phyloP scores from a whole-genome alignment of 2,888 invertebrate genomes.

The Cryptus viduatorius region DNA sequence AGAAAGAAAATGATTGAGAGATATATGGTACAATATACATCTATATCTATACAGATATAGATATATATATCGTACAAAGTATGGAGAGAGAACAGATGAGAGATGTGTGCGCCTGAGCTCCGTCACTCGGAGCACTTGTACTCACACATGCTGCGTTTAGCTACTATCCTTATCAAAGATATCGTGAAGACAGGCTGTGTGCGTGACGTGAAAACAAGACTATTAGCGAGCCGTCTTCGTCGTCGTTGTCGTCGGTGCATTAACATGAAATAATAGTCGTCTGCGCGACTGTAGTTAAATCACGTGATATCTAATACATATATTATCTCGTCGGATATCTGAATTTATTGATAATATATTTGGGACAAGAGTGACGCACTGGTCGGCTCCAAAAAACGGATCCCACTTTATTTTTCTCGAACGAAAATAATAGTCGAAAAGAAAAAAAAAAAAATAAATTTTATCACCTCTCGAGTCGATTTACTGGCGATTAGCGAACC shows the following conservation, averaged over 20 bases:
- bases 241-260: conserved; percentile 39
- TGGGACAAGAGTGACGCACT: conserved; percentile 21
- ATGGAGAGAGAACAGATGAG: conserved; percentile 13
- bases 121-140: conserved; percentile 17
- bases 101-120: conserved; percentile 4
- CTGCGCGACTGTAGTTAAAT: conserved; percentile 39
- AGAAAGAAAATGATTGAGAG: conserved; percentile 17
- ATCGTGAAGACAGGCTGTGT: conserved; percentile 38
- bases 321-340: background rate
- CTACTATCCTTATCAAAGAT: conserved; percentile 60
- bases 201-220: conserved; percentile 64
- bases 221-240: conserved; percentile 53
- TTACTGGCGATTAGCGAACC: background rate
- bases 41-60: background rate
- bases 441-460: background rate
- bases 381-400: background rate
- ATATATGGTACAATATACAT: background rate
- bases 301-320: conserved; percentile 40
- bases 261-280: conserved; percentile 55
- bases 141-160: conserved; percentile 12
- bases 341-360: conserved; percentile 32
- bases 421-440: background rate
- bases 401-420: background rate
- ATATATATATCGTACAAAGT: background rate
- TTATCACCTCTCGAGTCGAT: background rate